phyloP scores from a whole-genome alignment of 1,140 invertebrate species.

The Parasteatoda tepidariorum region DNA sequence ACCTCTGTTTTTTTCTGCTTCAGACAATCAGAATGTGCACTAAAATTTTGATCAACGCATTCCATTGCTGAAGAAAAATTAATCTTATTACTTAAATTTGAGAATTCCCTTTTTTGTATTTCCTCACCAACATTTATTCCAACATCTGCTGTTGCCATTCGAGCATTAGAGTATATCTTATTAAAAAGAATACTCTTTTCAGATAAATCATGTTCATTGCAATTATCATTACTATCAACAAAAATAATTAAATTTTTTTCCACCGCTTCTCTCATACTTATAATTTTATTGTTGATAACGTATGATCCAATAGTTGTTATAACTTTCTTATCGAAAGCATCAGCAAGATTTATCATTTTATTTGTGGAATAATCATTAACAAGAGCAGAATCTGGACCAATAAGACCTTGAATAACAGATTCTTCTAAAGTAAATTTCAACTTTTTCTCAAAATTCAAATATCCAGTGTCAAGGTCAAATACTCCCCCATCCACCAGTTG shows the following conservation, averaged over 20 bases:
- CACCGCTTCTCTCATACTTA: conserved; percentile 83
- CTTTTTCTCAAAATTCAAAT: conserved; percentile 72
- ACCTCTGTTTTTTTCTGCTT: background rate
- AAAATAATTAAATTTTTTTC: conserved; percentile 81
- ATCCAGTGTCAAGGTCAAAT: conserved; percentile 78
- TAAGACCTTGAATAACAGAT: conserved; percentile 70
- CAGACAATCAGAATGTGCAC: background rate
- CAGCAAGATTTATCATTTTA: conserved; percentile 77
- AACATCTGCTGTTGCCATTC: conserved; percentile 13
- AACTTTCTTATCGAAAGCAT: conserved; percentile 83
- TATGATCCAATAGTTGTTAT: conserved; percentile 81
- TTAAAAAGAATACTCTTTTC: conserved; percentile 64
- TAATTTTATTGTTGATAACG: conserved; percentile 83
- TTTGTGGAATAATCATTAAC: conserved; percentile 42
- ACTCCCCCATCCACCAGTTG: conserved; percentile 74
- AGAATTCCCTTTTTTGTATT: too few relatives aligned
- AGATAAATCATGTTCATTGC: conserved; percentile 61
- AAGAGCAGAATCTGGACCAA: conserved; percentile 68
- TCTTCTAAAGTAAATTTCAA: conserved; percentile 70
- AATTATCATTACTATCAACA: background rate
- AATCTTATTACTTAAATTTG: background rate
- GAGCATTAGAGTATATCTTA: conserved; percentile 29
- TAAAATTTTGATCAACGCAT: background rate
- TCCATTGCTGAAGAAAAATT: conserved; percentile 6
- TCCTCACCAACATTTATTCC: background rate